These are phyloP conservation scores for Ibycter americanus DNA, from an alignment of 2,797 vertebrate species.

Conservation along the genomic window DNA sequence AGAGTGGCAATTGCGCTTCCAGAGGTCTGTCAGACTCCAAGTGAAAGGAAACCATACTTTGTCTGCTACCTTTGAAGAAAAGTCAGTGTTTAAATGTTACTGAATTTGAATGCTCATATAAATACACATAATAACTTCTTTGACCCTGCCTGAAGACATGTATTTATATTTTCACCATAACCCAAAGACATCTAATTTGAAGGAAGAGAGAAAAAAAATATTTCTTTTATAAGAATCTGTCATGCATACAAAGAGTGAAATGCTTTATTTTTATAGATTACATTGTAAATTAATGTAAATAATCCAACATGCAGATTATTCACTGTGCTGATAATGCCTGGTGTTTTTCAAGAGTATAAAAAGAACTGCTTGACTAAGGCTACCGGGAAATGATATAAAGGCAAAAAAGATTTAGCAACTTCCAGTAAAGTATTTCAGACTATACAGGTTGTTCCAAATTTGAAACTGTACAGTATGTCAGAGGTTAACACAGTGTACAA, in stretches of 20 bases:
- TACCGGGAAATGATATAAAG: not conserved
- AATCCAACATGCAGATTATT: slow-evolving; percentile 25
- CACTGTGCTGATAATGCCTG: slow-evolving; percentile 3
- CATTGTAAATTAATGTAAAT: slow-evolving; percentile 41
- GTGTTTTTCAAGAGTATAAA: slow-evolving; percentile 21
- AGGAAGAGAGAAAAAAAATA: not conserved
- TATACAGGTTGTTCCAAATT: slow-evolving; percentile 1
- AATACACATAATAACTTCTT: not conserved
- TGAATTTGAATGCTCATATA: not conserved
- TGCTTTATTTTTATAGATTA: slow-evolving; percentile 12
- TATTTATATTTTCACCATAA: slow-evolving; percentile 36
- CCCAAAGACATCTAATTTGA: not conserved
- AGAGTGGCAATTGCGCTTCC: not conserved
- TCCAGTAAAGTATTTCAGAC: not conserved
- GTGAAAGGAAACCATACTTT: not conserved
- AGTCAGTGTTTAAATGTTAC: not conserved
- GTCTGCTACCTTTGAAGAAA: not conserved
- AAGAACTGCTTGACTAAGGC: not conserved
- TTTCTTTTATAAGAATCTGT: slow-evolving; percentile 1
- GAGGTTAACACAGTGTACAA: not conserved
- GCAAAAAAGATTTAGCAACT: not conserved
- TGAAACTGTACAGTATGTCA: slow-evolving; percentile 5
- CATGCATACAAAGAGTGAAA: not conserved
- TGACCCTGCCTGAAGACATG: not conserved
- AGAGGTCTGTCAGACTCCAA: not conserved